phyloP scores from a whole-genome alignment of 1,140 invertebrate species.

The Spodoptera frugiperda region DNA sequence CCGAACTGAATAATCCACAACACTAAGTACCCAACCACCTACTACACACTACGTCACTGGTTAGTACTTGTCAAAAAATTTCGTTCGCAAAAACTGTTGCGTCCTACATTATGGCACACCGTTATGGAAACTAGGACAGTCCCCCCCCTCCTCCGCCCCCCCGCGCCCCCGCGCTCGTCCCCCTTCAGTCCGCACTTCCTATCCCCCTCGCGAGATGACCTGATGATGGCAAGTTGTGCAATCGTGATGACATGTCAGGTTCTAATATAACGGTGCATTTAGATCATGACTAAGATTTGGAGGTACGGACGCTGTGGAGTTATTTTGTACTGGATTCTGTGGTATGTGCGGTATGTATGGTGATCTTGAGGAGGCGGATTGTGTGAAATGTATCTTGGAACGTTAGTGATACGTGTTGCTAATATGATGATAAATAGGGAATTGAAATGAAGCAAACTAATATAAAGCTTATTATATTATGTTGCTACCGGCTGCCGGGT shows the following conservation, averaged over 20 bases:
- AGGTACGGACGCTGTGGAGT: not conserved
- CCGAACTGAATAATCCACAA: not conserved
- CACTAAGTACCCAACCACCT: not conserved
- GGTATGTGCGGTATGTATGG: not conserved
- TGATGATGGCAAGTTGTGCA: conserved; percentile 51
- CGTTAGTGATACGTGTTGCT: no score
- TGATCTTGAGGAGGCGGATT: not conserved
- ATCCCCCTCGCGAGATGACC: conserved; percentile 17
- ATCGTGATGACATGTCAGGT: conserved; percentile 46
- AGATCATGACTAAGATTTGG: conserved; percentile 25
- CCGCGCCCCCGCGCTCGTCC: not conserved
- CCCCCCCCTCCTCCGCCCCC: conserved; percentile 8
- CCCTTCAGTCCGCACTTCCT: conserved; percentile 21
- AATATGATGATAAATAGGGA: no score
- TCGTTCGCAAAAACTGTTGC: conserved; percentile 40
- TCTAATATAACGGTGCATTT: conserved; percentile 41
- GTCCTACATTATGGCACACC: conserved; percentile 42
- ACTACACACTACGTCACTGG: not conserved
- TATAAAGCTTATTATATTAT: no score
- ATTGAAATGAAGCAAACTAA: no score
- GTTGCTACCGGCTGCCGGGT: no score
- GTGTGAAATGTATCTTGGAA: no score
- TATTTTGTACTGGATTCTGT: conserved; percentile 3
- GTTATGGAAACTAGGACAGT: conserved; percentile 38
- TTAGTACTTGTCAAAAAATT: conserved; percentile 28